Base-by-base conservation (phyloP, 2,797 vertebrate genomes). In the Hephaestus fuliginosus region DNA sequence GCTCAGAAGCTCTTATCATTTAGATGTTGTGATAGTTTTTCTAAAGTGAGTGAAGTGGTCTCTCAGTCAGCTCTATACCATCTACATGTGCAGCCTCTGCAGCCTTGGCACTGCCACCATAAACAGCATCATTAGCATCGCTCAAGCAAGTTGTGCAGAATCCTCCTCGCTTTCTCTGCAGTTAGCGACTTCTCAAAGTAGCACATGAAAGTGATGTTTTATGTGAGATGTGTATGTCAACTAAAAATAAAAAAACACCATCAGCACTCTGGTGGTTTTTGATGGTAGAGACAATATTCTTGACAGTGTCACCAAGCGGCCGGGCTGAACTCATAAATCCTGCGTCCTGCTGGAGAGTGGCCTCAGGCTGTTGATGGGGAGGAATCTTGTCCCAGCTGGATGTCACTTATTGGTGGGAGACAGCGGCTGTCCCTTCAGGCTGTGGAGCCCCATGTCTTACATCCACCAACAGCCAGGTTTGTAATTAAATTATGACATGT, bases 341-440 rank as follows among this genome's bases (percentile, higher is more conserved):
- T 12, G 30, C 18, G 0, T 78, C 70, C 72, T 76, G 49, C 70
- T 83, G 76, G 53, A 75, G 62, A 52, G n/a, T 44, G 30, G 83
- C 85, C 83, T 78, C 43, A 3, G 87, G 87, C 83, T 85, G 75
- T 72, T 78, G 74, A 72, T 75, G 51, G 62, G 73, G 60, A 74
- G 69, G 52, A 56, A 61, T 70, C 61, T 64, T 41, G 39, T 78
- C 78, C 65, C 68, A 78, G 77, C 82, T 70, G 75, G 75, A 65
- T 25, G 84, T 51, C 70, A 36, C 48, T 75, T 65, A 78, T 51
- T 74, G 69, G 41, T 39, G 6, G 57, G 14, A 14, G 43, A 63
- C 22, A 18, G 70, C 17, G 22, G 48, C 25, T 17, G 53, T 73
- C 44, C 41, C 79, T 63, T 30, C 56, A 68, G 81, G 71, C 80